Evolutionary conservation across 2,888 invertebrate genomes (phyloP).

Genomic region (Norana najaformis): DNA sequence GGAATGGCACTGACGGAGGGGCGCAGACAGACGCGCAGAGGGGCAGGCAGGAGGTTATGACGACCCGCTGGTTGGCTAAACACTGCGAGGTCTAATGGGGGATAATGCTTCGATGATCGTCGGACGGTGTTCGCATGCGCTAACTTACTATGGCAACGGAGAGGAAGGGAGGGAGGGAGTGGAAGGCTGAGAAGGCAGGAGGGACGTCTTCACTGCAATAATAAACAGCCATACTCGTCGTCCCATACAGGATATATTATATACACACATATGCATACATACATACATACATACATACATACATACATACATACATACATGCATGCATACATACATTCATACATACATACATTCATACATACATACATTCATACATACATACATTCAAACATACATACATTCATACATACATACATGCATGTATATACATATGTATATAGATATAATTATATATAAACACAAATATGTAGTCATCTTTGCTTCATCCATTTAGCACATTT

Average conservation of each 20-base stretch:
- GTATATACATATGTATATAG: no score
- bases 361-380: not conserved
- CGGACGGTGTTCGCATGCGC: not conserved
- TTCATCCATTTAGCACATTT: no score
- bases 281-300: no score
- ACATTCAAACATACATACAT: not conserved
- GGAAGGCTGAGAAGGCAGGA: not conserved
- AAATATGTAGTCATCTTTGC: no score
- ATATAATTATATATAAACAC: no score
- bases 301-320: not conserved
- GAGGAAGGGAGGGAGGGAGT: not conserved
- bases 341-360: not conserved
- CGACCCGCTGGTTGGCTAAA: constrained; percentile 24
- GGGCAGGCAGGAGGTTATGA: not conserved
- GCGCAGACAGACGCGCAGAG: not conserved
- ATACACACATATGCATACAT: no score
- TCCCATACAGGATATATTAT: not conserved
- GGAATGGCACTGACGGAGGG: not conserved
- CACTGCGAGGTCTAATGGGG: not conserved
- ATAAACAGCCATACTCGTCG: not conserved
- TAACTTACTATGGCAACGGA: not conserved
- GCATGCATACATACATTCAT: not conserved
- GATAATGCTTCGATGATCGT: not conserved
- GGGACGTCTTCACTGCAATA: not conserved
- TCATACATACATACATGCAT: not conserved